A percentile compares a stretch with the other conserved stretches of the same genome.
These are phyloP conservation scores for Shinisaurus crocodilurus DNA, from an alignment of 2,113 vertebrate genomes.

Conservation along the genomic window DNA sequence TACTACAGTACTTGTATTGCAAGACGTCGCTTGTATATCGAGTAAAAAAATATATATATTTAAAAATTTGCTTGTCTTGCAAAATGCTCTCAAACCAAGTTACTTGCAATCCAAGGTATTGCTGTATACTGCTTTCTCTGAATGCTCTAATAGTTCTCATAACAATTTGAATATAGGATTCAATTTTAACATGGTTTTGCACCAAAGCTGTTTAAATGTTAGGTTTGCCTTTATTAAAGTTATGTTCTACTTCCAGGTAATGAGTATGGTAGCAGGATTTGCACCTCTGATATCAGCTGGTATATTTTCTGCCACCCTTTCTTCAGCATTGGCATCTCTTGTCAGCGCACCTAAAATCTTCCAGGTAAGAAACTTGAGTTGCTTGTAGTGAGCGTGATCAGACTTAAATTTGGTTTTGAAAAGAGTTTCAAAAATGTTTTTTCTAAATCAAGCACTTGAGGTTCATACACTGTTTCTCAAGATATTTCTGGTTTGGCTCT, in stretches of 20 bases:
- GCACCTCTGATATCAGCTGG: conserved; percentile 94
- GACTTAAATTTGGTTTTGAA: background rate
- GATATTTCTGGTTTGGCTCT: background rate
- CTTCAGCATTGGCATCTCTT: conserved; percentile 96
- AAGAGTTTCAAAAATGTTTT: rapidly evolving
- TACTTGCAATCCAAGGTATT: background rate
- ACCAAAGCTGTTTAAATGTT: background rate
- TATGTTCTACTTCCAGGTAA: conserved; percentile 80
- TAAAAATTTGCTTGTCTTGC: too few species aligned
- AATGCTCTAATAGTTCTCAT: background rate
- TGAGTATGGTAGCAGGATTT: conserved; percentile 96
- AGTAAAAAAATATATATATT: too few species aligned
- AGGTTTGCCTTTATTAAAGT: background rate
- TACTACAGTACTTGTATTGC: too few species aligned
- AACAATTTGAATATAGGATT: background rate
- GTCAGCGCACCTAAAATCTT: conserved; percentile 99
- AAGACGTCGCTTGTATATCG: too few species aligned
- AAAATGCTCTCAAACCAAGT: too few species aligned
- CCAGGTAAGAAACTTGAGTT: conserved; percentile 82
- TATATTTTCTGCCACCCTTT: conserved; percentile 97
- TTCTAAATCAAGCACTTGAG: background rate
- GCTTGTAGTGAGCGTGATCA: background rate
- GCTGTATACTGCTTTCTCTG: background rate
- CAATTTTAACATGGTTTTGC: background rate
- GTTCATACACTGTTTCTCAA: background rate